Conservation (phyloP, 2,113 vertebrate genomes). For the Semnornis frantzii region DNA sequence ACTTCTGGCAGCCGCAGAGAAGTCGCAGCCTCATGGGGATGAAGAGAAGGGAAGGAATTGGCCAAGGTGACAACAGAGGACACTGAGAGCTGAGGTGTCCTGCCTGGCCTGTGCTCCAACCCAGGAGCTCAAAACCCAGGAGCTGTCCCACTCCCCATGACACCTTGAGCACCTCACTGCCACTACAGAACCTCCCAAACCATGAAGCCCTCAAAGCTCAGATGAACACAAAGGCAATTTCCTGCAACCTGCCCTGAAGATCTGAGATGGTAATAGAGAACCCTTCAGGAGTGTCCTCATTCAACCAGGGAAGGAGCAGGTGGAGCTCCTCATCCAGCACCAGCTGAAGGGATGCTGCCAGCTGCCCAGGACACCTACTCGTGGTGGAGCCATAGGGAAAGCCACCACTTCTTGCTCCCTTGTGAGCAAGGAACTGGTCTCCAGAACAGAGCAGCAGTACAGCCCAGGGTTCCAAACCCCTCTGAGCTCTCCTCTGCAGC, state of each 20-base stretch:
- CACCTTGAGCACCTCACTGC: neutral
- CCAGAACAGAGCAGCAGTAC: neutral
- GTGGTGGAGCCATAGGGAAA: neutral
- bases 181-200: neutral
- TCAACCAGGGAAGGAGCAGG: neutral
- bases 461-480: neutral
- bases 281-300: neutral
- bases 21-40: neutral
- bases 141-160: neutral
- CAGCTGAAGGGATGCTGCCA: accelerated
- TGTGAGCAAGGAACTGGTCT: neutral
- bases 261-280: neutral
- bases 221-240: neutral
- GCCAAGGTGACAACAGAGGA: accelerated
- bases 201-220: neutral
- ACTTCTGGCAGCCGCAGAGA: neutral
- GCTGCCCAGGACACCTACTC: neutral
- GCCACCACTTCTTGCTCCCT: neutral
- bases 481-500: neutral
- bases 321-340: neutral
- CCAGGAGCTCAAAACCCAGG: neutral
- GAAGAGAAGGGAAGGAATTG: neutral
- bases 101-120: accelerated
- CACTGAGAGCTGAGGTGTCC: neutral
- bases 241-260: neutral